A percentile compares a stretch with the other conserved stretches of the same genome.
Evolutionary conservation across 1,140 invertebrate species (phyloP).

Genomic region (Drosophila ercepeae): DNA sequence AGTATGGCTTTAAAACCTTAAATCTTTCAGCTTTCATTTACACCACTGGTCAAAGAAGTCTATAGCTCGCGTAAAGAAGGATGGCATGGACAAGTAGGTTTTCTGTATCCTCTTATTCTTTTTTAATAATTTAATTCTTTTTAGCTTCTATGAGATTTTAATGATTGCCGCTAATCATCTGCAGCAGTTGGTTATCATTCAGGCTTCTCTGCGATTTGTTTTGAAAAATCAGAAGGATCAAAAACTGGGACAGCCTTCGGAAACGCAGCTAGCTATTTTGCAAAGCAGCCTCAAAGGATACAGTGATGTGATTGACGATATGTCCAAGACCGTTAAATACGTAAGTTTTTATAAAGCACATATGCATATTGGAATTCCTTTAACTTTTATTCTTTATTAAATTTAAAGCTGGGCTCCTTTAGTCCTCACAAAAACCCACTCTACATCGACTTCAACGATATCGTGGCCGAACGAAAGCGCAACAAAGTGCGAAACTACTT

Average conservation of each 20-base stretch:
- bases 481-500: conserved; percentile 67
- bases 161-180: conserved; percentile 78
- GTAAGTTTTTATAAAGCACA: conserved; percentile 32
- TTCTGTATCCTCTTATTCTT: background rate
- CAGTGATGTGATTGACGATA: conserved; percentile 44
- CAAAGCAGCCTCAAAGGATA: conserved; percentile 53
- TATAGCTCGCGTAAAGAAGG: conserved; percentile 58
- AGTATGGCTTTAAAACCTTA: background rate
- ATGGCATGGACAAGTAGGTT: conserved; percentile 68
- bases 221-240: conserved; percentile 41
- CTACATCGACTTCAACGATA: conserved; percentile 74
- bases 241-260: conserved; percentile 44
- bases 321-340: conserved; percentile 74
- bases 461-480: conserved; percentile 70
- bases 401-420: conserved; percentile 64
- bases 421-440: conserved; percentile 70
- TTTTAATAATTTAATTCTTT: background rate
- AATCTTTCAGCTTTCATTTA: conserved; percentile 65
- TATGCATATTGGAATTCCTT: background rate
- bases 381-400: background rate
- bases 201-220: conserved; percentile 65
- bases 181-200: conserved; percentile 74
- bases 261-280: conserved; percentile 40
- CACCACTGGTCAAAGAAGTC: conserved; percentile 76
- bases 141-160: conserved; percentile 78